Evolutionary conservation across 2,888 invertebrate species (phyloP).

Genomic region (Iselma pallidipennis): DNA sequence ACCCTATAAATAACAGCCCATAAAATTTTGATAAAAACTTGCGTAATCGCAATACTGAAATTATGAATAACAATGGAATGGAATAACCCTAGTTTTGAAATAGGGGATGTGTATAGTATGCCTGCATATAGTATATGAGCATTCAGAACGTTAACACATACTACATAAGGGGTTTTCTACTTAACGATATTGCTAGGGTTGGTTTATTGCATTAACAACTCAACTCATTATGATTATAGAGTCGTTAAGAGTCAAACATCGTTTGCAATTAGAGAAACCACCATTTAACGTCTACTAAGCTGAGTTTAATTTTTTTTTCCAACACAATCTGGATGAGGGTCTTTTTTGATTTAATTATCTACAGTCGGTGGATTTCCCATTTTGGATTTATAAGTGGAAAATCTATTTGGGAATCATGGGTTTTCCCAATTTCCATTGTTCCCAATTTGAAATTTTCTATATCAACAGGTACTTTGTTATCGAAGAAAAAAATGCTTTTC

Average conservation of each 20-base stretch:
- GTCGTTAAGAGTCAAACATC: slow-evolving; percentile 47
- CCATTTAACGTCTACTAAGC: slow-evolving; percentile 24
- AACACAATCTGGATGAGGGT: background rate
- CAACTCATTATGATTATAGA: slow-evolving; percentile 56
- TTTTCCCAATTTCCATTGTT: too few species aligned
- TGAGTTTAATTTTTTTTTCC: slow-evolving; percentile 3
- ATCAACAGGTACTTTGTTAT: too few species aligned
- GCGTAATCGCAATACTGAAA: slow-evolving; percentile 30
- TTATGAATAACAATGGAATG: slow-evolving; percentile 39
- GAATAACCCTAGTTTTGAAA: slow-evolving; percentile 8
- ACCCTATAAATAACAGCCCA: slow-evolving; percentile 13
- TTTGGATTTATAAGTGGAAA: background rate
- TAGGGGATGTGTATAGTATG: slow-evolving; percentile 8
- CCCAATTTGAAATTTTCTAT: too few species aligned
- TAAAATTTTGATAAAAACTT: slow-evolving; percentile 34
- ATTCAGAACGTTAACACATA: slow-evolving; percentile 31
- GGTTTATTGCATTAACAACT: slow-evolving; percentile 57
- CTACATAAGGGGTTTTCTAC: slow-evolving; percentile 41
- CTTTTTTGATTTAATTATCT: slow-evolving; percentile 13
- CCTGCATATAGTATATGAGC: slow-evolving; percentile 4
- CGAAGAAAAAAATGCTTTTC: too few species aligned
- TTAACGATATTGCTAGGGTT: slow-evolving; percentile 49
- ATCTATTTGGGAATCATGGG: background rate
- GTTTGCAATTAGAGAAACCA: slow-evolving; percentile 35
- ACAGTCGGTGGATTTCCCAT: background rate